Evolutionary conservation across 2,113 vertebrate genomes (phyloP), one percentile per base, ranked within the genome.

Genomic region (Corythaeola cristata): DNA sequence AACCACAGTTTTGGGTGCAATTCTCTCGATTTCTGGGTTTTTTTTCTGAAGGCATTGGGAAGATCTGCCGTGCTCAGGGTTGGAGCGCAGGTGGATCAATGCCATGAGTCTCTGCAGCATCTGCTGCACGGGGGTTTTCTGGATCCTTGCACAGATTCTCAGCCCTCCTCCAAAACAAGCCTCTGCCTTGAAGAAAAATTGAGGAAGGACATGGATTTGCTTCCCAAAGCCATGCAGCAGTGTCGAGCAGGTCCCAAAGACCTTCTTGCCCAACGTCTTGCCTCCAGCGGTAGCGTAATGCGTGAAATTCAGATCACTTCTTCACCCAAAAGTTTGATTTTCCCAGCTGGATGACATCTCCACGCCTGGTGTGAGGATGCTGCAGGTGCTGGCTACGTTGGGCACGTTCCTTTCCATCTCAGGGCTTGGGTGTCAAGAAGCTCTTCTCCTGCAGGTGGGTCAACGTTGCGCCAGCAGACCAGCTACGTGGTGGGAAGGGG

Each of bases 191-290:
- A 82, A 33, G 45, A 55, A 19, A 37, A 79, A 47, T 8, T 0
- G 0, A 69, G 62, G 50, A 41, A 39, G 20, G 76, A n/a, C 0
- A 1, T 3, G 21, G 39, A 27, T 55, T 32, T 13, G 5, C 39
- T 50, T 52, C 3, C 9, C 20, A 72, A 85, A 75, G 44, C 19
- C 0, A 0, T 11, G 1, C 3, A 30, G 1, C 2, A 37, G 64
- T 11, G 3, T 3, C 0, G 3, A 66, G 39, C 11, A 18, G 71
- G 50, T 77, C 71, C 41, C 58, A 19, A 17, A 22, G 53, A 22
- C 7, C 19, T 68, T 55, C 62, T 19, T 53, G 41, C 49, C 44
- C 66, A 2, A 9, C 1, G 2, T 44, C 16, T 49, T 11, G 33
- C 26, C 8, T 73, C 41, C 53, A 28, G 37, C 28, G 7, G 63